Percentiles rank a stretch among this genome's conserved stretches.
Evolutionary conservation across 2,888 invertebrate genomes (phyloP).

Genomic region (Tiphia femorata): DNA sequence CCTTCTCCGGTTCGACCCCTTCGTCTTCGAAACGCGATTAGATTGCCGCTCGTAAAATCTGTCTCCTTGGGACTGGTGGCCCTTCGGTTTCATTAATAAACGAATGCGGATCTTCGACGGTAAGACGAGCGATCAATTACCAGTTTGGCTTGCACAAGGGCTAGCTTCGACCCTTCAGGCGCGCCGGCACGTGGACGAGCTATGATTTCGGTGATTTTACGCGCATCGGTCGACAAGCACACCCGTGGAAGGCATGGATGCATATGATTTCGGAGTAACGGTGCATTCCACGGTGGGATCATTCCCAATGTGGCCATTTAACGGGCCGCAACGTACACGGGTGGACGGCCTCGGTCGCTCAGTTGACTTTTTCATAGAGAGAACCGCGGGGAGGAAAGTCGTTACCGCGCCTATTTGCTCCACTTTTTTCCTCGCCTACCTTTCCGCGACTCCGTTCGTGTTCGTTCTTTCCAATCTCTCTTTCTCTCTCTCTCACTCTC

Average conservation of each 20-base stretch:
- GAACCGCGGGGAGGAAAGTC: conserved; percentile 2
- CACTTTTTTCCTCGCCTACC: background rate
- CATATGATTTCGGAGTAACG: background rate
- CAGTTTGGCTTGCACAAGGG: background rate
- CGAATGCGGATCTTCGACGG: conserved; percentile 11
- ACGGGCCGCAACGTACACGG: background rate
- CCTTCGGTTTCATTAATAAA: conserved; percentile 26
- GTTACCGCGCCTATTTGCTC: conserved; percentile 15
- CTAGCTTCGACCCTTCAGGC: too few relatives aligned
- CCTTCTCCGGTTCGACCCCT: too few relatives aligned
- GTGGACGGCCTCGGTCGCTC: background rate
- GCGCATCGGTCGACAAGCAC: background rate
- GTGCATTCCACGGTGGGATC: conserved; percentile 4
- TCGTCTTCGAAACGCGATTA: conserved; percentile 10
- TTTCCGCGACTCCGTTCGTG: too few relatives aligned
- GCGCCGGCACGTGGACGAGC: too few relatives aligned
- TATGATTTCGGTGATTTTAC: background rate
- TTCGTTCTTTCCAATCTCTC: too few relatives aligned
- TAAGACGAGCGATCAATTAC: conserved; percentile 16
- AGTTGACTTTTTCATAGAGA: background rate
- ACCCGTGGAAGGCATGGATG: background rate
- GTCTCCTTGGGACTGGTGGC: conserved; percentile 14
- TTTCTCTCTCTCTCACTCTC: too few relatives aligned
- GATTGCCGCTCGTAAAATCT: conserved; percentile 35
- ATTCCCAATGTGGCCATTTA: conserved; percentile 17